These are phyloP conservation scores for Mus spretus DNA, from an alignment of 2,797 vertebrate species.

Conservation along the genomic window DNA sequence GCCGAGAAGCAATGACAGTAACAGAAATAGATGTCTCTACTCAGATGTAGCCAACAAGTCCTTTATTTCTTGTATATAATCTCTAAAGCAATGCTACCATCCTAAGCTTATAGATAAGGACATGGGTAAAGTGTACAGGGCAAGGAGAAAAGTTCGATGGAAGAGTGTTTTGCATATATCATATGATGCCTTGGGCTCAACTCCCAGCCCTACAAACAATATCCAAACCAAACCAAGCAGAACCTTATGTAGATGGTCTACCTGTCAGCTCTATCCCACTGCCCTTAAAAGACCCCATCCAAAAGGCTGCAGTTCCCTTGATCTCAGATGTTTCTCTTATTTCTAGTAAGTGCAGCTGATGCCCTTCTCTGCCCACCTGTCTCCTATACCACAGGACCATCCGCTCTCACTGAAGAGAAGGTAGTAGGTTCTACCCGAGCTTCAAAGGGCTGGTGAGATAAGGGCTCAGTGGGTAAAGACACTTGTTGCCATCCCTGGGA, in stretches of 20 bases:
- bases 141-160: background rate
- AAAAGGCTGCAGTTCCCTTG: background rate
- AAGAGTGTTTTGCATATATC: background rate
- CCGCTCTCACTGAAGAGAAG: background rate
- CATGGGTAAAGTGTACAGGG: background rate
- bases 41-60: background rate
- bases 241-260: background rate
- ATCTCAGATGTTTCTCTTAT: background rate
- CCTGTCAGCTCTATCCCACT: background rate
- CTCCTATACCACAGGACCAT: background rate
- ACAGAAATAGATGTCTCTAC: background rate
- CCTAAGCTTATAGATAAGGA: background rate
- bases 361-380: background rate
- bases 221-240: too few relatives aligned
- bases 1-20: background rate
- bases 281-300: background rate
- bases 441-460: too few relatives aligned
- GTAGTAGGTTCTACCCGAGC: background rate
- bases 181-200: background rate
- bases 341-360: background rate
- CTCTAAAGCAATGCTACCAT: background rate
- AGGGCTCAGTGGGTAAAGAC: background rate
- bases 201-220: background rate
- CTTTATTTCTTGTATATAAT: background rate
- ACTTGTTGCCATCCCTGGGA: background rate